Base-by-base conservation (phyloP, 2,888 invertebrate genomes). In the Phortica okadai region DNA sequence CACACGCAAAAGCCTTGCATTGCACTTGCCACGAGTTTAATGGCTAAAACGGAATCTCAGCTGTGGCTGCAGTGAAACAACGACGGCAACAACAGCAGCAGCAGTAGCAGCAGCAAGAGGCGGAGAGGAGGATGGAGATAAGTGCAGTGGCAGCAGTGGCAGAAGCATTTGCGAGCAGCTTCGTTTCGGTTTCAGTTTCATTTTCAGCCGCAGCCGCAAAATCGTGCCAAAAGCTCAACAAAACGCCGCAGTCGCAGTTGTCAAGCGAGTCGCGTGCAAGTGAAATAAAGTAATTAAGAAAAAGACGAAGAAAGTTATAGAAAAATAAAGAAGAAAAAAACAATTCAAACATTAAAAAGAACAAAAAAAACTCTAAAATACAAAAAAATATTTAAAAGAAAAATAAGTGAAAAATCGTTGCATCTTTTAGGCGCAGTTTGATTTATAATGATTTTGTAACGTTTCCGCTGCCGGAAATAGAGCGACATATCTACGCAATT, bases 401-500 rank as follows among this genome's bases (percentile, higher is more conserved):
- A 4, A 42, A 73, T 83, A 84, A 84, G 80, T 83, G 82, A 75
- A 77, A 80, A 81, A 80, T 74, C 73, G 79, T 88, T 84, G 85
- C 87, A 85, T 88, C 87, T 85, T 88, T 85, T 88, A 88, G 85
- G 88, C 85, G 88, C 85, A 82, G 81, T 75, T 67, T 67, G 44
- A 62, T 62, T 25, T 16, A 1, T 1, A 10, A 11, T 62, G 16
- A 10, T 62, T 62, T 25, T 14, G 50, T 50, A 50, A 14, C 50
- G 6, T 50, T 62, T 25, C 62, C 62, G 16, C 25, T 25, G 25
- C 62, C 62, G 54, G 54, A 45, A 73, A 14, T 16, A 7, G 62
- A 25, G 25, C 62, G 21, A 62, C 62, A 21, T 62, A 21, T 25
- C n/a, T 62, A 25, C 8, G 25, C 16, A 62, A 25, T 25, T 62